These are phyloP conservation scores for Drosophila tani DNA, from an alignment of 1,140 invertebrate genomes.

Conservation along the genomic window DNA sequence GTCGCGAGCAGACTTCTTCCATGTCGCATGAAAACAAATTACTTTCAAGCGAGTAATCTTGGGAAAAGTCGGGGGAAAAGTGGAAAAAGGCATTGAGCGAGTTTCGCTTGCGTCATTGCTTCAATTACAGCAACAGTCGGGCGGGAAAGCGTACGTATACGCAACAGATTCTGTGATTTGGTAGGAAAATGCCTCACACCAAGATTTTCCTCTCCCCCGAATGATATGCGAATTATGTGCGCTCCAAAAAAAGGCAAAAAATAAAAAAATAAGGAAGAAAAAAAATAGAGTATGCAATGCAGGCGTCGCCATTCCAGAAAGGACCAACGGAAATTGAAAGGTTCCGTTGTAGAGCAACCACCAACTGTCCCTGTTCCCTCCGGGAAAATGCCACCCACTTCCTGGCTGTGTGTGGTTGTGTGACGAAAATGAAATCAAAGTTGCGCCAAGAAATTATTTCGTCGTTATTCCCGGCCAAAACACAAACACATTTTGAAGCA, in stretches of 20 bases:
- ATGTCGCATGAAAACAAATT: conserved; percentile 69
- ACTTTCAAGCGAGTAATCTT: conserved; percentile 68
- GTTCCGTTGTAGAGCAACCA: conserved; percentile 47
- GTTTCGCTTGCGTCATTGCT: conserved; percentile 74
- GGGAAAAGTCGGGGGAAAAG: neutral
- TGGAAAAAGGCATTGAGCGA: conserved; percentile 30
- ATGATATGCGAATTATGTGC: conserved; percentile 56
- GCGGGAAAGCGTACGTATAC: neutral
- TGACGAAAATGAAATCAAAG: conserved; percentile 22
- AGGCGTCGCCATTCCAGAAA: conserved; percentile 10
- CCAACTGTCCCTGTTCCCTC: neutral
- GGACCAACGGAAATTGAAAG: conserved; percentile 68
- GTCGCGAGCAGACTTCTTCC: conserved; percentile 42
- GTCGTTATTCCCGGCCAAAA: neutral
- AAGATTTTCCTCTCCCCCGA: conserved; percentile 1
- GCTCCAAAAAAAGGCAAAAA: conserved; percentile 49
- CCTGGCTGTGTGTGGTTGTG: neutral
- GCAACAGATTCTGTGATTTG: conserved; percentile 40
- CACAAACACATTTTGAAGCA: conserved; percentile 1
- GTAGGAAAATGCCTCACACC: no score
- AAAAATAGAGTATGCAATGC: conserved; percentile 17
- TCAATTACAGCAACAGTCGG: conserved; percentile 62
- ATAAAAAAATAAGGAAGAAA: neutral
- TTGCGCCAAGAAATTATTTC: conserved; percentile 24
- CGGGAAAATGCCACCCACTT: conserved; percentile 2